Base-by-base conservation (phyloP, 2,888 invertebrate species). In the Chesias legatella region DNA sequence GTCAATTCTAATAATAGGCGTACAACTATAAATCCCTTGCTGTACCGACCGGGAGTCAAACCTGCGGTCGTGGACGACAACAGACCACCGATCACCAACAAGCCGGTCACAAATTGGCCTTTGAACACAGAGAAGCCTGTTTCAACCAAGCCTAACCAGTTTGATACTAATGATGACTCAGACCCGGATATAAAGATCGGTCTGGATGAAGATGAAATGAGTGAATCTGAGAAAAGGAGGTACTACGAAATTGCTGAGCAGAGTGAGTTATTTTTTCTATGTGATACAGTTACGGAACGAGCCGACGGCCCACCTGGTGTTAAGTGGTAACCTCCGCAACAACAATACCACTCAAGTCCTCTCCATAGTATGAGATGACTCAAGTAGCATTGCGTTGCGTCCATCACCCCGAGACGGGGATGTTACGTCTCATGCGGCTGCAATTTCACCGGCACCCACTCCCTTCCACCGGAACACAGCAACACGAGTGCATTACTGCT, bases 21-120 rank as follows among this genome's bases (percentile, higher is more conserved):
- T 3, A 57, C 58, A 9, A 54, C 63, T 6, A 43, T 24, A 34
- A 32, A 69, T 52, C 33, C 78, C 0, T 45, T 69, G 0, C 44
- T 59, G 0, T 59, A 67, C 6, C 57, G 69, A 0, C 79, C 81
- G 0, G 82, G 79, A 0, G 80, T 85, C 0, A 77, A 54, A 45
- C 82, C 84, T 0, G 66, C 68, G 0, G 49, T 60, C 0, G 68
- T 73, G 0, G 69, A 78, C 11, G 48, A 55, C 0, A 62, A 58
- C 22, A 63, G 67, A 10, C 79, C 80, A 0, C 80, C 85, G 0
- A 84, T 84, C 0, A 86, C 86, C 0, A 86, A 86, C 21, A 71
- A 47, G 25, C 78, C 80, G 0, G 48, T 63, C 0, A 61, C 64
- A 0, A 42, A 46, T n/a, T 25, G 33, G 10, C 51, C 51, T 34